A percentile compares a stretch with the other conserved stretches of the same genome.
phyloP scores from a whole-genome alignment of 2,888 invertebrate genomes.

The Chromoteleia sp. region DNA sequence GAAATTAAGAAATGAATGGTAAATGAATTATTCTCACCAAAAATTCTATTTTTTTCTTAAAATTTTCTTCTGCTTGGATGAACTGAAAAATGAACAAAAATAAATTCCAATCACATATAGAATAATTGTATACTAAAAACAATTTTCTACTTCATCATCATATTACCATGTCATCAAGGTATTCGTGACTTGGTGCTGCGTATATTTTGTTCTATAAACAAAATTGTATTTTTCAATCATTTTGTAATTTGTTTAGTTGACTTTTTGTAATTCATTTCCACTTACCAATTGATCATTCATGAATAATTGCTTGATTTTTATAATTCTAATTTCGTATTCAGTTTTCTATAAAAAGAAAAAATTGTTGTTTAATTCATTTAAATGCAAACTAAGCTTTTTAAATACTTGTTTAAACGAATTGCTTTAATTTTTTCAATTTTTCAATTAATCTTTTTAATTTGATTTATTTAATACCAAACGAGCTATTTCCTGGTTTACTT shows the following conservation, averaged over 20 bases:
- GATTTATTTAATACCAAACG: conserved; percentile 10
- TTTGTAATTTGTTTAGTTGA: neutral
- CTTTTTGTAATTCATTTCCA: no score
- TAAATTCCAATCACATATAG: no score
- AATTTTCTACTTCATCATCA: no score
- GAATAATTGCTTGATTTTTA: no score
- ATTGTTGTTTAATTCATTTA: neutral
- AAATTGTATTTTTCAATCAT: neutral
- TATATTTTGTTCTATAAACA: neutral
- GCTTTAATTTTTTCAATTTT: no score
- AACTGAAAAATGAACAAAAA: neutral
- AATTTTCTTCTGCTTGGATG: neutral
- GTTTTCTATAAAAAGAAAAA: neutral
- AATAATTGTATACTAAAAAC: no score
- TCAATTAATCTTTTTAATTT: no score
- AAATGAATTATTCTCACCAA: conserved; percentile 14
- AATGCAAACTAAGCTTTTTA: no score
- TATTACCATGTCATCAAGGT: no score
- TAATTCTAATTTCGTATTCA: neutral
- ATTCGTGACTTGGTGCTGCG: neutral
- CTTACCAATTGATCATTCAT: no score
- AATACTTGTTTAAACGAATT: no score
- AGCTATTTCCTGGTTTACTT: neutral
- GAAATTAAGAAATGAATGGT: neutral
- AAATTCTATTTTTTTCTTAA: conserved; percentile 1